Evolutionary conservation across 2,113 vertebrate species (phyloP).

Genomic region (Colistium nudipinnis): DNA sequence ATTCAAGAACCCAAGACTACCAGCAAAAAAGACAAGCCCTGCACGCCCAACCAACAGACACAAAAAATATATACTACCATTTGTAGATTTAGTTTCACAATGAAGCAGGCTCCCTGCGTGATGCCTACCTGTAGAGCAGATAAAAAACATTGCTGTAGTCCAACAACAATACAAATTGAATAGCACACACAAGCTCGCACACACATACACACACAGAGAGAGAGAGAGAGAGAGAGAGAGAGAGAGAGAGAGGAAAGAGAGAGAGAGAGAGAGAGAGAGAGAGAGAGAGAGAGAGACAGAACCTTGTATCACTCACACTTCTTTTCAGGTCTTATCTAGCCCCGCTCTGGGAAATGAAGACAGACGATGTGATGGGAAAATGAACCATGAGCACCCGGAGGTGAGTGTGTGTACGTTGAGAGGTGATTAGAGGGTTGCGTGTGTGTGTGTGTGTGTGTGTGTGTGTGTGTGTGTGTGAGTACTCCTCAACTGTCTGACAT

Average conservation of each 20-base stretch:
- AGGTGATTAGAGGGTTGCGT: neutral
- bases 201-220: too few relatives aligned
- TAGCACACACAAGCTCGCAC: too few relatives aligned
- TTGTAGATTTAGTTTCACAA: too few relatives aligned
- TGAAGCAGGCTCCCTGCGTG: conserved; percentile 33
- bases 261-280: neutral
- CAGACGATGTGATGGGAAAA: conserved; percentile 60
- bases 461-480: conserved; percentile 1
- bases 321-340: conserved; percentile 60
- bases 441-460: conserved; percentile 17
- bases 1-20: too few relatives aligned
- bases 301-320: conserved; percentile 15
- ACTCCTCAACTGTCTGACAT: neutral
- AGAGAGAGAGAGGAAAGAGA: too few relatives aligned
- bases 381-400: conserved; percentile 54
- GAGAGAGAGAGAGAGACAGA: neutral
- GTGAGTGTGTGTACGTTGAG: neutral
- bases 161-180: neutral
- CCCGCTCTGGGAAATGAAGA: conserved; percentile 62
- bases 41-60: neutral
- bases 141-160: conserved; percentile 1
- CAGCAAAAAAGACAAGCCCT: neutral
- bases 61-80: neutral
- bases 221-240: too few relatives aligned
- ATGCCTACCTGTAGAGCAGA: neutral